Evolutionary conservation across 1,140 invertebrate genomes (phyloP).

Genomic region (Acromyrmex echinatior): DNA sequence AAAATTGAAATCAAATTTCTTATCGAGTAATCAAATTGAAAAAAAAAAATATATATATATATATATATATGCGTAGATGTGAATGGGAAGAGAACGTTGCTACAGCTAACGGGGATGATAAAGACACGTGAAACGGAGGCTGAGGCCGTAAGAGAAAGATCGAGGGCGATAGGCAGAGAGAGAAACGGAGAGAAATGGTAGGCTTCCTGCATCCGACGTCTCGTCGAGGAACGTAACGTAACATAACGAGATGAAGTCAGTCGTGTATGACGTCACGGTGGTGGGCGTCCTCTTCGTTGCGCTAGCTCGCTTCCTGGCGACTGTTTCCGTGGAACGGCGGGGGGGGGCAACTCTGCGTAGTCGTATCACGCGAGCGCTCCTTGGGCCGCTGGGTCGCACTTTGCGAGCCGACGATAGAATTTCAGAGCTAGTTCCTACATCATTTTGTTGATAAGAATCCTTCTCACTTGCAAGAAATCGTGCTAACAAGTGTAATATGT

Average conservation of each 20-base stretch:
- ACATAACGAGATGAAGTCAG: conserved; percentile 86
- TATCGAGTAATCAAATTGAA: conserved; percentile 25
- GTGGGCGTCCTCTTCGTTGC: conserved; percentile 83
- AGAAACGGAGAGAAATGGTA: conserved; percentile 77
- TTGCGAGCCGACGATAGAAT: conserved; percentile 14
- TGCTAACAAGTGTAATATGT: background rate
- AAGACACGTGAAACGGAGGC: conserved; percentile 48
- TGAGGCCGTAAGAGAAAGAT: conserved; percentile 64
- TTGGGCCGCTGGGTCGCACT: conserved; percentile 41
- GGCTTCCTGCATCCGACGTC: conserved; percentile 85
- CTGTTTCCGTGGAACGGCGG: conserved; percentile 83
- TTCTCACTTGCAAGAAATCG: conserved; percentile 36
- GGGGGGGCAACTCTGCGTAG: conserved; percentile 67
- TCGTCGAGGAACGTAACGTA: conserved; percentile 81
- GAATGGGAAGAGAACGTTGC: background rate
- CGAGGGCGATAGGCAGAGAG: conserved; percentile 63
- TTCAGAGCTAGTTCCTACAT: conserved; percentile 14
- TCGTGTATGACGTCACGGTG: conserved; percentile 86
- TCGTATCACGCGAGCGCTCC: conserved; percentile 68
- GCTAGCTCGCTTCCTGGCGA: conserved; percentile 84
- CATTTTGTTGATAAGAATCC: conserved; percentile 12
- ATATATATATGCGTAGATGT: background rate
- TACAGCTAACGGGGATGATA: conserved; percentile 10
- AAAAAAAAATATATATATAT: no score
- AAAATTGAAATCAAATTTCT: conserved; percentile 25